A percentile compares a stretch with the other conserved stretches of the same genome.
Conservation (phyloP, 2,888 invertebrate species). For the Ochropleura leucogaster region DNA sequence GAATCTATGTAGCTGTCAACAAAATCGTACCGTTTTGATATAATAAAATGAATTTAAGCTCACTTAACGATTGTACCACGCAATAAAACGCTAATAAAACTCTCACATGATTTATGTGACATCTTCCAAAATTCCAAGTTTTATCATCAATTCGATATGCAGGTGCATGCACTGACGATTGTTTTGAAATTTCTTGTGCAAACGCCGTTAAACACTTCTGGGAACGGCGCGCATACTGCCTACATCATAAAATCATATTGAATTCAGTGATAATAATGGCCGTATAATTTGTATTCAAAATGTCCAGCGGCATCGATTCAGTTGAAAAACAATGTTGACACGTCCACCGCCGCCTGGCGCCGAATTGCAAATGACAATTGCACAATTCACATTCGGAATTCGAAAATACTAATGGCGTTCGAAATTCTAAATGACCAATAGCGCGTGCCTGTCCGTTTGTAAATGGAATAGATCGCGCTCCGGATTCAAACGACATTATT, state of each 20-base stretch:
- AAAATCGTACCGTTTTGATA: conserved; percentile 59
- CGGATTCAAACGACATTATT: conserved; percentile 76
- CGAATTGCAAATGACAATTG: conserved; percentile 85
- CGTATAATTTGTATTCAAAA: conserved; percentile 85
- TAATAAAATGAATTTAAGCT: conserved; percentile 68
- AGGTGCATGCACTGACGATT: conserved; percentile 80
- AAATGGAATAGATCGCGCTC: conserved; percentile 77
- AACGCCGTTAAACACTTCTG: conserved; percentile 81
- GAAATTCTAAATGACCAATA: conserved; percentile 80
- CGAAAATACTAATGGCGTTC: conserved; percentile 81
- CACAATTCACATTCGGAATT: conserved; percentile 84
- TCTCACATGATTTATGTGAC: conserved; percentile 71
- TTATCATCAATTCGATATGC: conserved; percentile 77
- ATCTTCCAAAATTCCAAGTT: conserved; percentile 72
- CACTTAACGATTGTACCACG: conserved; percentile 66
- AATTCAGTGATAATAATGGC: conserved; percentile 75
- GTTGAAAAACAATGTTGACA: conserved; percentile 83
- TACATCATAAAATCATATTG: conserved; percentile 79
- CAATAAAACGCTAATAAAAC: conserved; percentile 73
- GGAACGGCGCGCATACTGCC: conserved; percentile 69
- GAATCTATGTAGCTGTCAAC: conserved; percentile 63
- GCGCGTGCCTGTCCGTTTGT: conserved; percentile 75
- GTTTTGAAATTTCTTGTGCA: conserved; percentile 85
- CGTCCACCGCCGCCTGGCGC: conserved; percentile 83
- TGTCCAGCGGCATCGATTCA: conserved; percentile 76